Percentiles rank a stretch among this genome's conserved stretches.
phyloP scores from a whole-genome alignment of 1,140 invertebrate species.

The Ceratitis capitata region DNA sequence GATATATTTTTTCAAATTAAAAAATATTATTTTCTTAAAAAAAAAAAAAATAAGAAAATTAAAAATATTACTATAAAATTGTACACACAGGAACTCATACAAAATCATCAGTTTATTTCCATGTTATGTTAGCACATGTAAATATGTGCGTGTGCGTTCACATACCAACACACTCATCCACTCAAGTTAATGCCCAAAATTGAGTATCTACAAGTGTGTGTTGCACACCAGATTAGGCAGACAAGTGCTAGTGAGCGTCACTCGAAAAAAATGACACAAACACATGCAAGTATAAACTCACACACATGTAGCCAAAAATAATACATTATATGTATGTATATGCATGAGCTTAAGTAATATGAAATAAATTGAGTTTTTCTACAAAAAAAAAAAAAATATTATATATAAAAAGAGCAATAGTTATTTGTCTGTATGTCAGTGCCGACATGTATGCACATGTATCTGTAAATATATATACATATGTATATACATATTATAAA shows the following conservation, averaged over 20 bases:
- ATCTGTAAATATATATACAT: background rate
- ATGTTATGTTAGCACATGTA: too few species aligned
- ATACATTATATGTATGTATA: background rate
- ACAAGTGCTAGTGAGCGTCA: background rate
- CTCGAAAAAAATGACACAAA: background rate
- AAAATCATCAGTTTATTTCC: too few species aligned
- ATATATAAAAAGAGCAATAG: background rate
- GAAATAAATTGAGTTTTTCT: slow-evolving; percentile 13
- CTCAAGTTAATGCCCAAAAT: slow-evolving; percentile 23
- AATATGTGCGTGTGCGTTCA: too few species aligned
- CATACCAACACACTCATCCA: background rate
- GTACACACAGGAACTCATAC: too few species aligned
- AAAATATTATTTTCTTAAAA: too few species aligned
- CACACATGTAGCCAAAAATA: background rate
- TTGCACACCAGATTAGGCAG: slow-evolving; percentile 10
- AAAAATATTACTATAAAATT: too few species aligned
- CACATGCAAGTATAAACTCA: background rate
- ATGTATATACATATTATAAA: background rate
- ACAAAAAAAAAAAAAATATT: background rate
- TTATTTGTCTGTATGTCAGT: background rate
- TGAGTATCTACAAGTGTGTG: slow-evolving; percentile 15
- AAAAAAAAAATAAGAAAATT: too few species aligned
- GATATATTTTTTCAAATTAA: too few species aligned
- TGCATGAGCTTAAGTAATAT: background rate
- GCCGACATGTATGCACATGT: background rate